Conservation (phyloP, 1,140 invertebrate genomes). For the Vanessa tameamea region DNA sequence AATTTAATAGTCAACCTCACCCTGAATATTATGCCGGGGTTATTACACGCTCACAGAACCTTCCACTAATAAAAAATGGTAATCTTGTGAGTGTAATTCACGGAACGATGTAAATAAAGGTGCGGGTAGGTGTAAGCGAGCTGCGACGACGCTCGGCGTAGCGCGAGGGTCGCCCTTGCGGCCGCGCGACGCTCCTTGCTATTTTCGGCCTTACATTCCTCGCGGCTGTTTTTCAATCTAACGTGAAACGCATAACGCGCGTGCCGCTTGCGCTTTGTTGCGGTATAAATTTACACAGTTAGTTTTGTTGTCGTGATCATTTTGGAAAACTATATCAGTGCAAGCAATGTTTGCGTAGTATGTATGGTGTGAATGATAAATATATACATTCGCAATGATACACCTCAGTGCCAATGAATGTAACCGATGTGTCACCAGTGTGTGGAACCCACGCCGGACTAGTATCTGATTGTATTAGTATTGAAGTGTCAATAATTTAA, state of each 20-base stretch:
- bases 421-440: constrained; percentile 44
- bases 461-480: constrained; percentile 50
- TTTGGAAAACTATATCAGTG: constrained; percentile 14
- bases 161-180: constrained; percentile 73
- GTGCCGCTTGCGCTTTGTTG: constrained; percentile 48
- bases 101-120: constrained; percentile 73
- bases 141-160: constrained; percentile 46
- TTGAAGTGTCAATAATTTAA: constrained; percentile 35
- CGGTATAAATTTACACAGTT: constrained; percentile 42
- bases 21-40: constrained; percentile 51
- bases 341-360: background rate
- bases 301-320: constrained; percentile 20
- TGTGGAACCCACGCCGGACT: constrained; percentile 55
- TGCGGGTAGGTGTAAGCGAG: constrained; percentile 51
- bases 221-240: constrained; percentile 77
- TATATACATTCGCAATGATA: constrained; percentile 32
- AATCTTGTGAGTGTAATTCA: constrained; percentile 53
- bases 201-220: constrained; percentile 79
- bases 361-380: constrained; percentile 32
- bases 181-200: constrained; percentile 74
- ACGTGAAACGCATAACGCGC: constrained; percentile 76
- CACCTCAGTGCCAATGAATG: constrained; percentile 43
- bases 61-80: constrained; percentile 57
- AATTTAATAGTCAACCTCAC: constrained; percentile 39
- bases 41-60: constrained; percentile 43